Evolutionary conservation across 2,113 vertebrate species (phyloP).

Genomic region (Corynorhinus townsendii): DNA sequence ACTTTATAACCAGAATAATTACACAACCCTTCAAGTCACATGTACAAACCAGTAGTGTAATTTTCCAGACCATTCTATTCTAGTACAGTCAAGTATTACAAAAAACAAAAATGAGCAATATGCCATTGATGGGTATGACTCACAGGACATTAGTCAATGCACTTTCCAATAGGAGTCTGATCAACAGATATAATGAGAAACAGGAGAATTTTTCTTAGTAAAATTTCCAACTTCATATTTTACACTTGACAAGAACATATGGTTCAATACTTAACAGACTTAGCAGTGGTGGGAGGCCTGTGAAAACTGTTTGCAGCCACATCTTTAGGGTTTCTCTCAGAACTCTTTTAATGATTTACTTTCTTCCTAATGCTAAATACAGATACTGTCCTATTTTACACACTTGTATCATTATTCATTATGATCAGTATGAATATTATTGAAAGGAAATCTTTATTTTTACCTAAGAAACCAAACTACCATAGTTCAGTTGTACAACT

Average conservation of each 20-base stretch:
- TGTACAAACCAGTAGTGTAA: conserved; percentile 32
- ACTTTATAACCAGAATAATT: conserved; percentile 36
- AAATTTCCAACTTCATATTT: conserved; percentile 47
- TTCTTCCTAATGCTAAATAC: conserved; percentile 9
- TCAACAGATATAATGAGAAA: conserved; percentile 30
- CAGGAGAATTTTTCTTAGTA: conserved; percentile 36
- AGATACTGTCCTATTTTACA: conserved; percentile 22
- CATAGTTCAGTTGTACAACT: background rate
- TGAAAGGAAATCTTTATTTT: conserved; percentile 24
- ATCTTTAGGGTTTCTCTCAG: conserved; percentile 29
- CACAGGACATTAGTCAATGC: background rate
- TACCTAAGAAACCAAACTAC: background rate
- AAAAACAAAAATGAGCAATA: conserved; percentile 27
- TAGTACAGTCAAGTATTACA: conserved; percentile 15
- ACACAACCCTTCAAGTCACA: conserved; percentile 43
- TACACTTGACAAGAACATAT: conserved; percentile 53
- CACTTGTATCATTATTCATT: conserved; percentile 19
- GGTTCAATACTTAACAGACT: conserved; percentile 44
- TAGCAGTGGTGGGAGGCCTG: conserved; percentile 50
- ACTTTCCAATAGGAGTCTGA: conserved; percentile 29
- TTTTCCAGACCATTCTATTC: conserved; percentile 41
- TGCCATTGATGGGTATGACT: background rate
- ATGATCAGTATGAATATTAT: conserved; percentile 13
- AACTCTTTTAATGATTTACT: conserved; percentile 21
- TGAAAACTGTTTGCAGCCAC: conserved; percentile 43